Evolutionary conservation across 2,113 vertebrate genomes (phyloP).

Genomic region (Gallinago paraguaiae): DNA sequence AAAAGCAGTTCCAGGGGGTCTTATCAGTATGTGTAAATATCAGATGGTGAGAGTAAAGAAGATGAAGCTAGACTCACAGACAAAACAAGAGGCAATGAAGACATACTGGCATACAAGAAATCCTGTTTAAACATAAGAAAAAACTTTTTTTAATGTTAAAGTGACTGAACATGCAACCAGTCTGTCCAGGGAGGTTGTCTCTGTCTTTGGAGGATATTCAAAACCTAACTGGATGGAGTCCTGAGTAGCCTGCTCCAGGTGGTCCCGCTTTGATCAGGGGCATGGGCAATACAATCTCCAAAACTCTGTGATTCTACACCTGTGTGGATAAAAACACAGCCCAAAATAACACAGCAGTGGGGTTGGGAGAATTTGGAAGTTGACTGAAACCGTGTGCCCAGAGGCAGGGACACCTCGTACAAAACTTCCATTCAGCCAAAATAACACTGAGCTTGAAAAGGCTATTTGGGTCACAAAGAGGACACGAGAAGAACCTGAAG

Average conservation of each 20-base stretch:
- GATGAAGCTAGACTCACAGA: neutral
- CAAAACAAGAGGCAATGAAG: neutral
- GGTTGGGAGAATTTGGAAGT: neutral
- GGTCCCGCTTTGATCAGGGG: neutral
- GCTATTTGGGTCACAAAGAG: neutral
- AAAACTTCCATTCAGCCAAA: neutral
- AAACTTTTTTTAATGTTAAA: neutral
- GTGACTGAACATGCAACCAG: neutral
- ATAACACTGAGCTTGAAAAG: neutral
- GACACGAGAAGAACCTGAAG: neutral
- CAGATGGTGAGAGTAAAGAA: neutral
- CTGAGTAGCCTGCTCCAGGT: too few relatives aligned
- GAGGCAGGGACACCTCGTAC: neutral
- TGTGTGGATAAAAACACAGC: neutral
- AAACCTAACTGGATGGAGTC: neutral
- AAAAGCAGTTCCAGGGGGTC: neutral
- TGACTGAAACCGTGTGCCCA: neutral
- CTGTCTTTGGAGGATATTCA: neutral
- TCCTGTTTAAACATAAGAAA: neutral
- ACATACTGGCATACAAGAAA: neutral
- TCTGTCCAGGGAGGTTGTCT: neutral
- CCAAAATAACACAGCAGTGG: neutral
- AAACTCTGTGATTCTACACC: neutral
- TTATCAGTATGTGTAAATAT: neutral
- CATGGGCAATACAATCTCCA: neutral